Conservation (phyloP, 2,113 vertebrate species). For the Gambusia affinis region DNA sequence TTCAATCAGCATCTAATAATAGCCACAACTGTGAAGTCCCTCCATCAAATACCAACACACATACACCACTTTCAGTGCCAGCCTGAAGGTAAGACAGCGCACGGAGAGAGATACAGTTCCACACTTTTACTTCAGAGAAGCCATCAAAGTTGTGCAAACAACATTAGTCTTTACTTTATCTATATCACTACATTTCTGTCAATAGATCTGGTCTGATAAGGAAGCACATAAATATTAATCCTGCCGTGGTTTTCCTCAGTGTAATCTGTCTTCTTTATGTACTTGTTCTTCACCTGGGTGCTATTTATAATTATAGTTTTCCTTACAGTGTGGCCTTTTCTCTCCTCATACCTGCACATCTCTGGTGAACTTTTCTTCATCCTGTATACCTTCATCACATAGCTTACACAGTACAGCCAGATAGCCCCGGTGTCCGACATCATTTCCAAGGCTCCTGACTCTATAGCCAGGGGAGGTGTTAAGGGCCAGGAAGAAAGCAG, state of each 20-base stretch:
- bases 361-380: constrained; percentile 59
- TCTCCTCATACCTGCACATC: constrained; percentile 49
- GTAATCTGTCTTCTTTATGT: constrained; percentile 15
- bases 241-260: constrained; percentile 8
- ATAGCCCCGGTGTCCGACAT: constrained; percentile 60
- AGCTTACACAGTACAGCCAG: constrained; percentile 46
- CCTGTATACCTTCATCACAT: constrained; percentile 37
- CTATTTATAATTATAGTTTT: constrained; percentile 46
- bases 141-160: background rate
- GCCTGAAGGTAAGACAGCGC: background rate
- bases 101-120: background rate
- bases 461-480: constrained; percentile 70
- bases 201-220: background rate
- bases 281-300: constrained; percentile 23
- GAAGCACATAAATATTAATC: background rate
- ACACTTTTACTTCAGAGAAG: background rate
- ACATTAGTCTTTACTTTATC: background rate
- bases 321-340: constrained; percentile 36
- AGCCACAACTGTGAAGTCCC: background rate
- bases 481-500: constrained; percentile 58
- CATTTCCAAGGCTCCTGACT: constrained; percentile 62
- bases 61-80: background rate
- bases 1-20: background rate
- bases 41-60: background rate
- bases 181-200: background rate